Conservation (phyloP, 2,888 invertebrate genomes). For the Phoenoteleia sp. region DNA sequence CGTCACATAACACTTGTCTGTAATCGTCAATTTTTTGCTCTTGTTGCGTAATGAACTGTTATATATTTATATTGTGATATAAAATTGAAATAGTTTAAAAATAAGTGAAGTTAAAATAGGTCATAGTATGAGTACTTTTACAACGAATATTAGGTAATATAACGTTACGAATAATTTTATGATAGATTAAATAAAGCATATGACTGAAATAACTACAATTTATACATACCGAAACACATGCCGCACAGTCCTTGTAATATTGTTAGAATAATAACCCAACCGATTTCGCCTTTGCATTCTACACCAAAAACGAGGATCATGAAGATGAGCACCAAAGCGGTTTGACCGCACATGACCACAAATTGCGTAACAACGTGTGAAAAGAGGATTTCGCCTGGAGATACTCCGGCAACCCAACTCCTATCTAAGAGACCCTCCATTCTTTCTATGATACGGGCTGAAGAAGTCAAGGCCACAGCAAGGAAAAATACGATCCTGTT, state of each 20-base stretch:
- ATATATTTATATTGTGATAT: too few relatives aligned
- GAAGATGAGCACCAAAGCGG: conserved; percentile 92
- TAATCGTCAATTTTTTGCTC: too few relatives aligned
- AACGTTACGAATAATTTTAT: too few relatives aligned
- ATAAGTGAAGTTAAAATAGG: too few relatives aligned
- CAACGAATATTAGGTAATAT: too few relatives aligned
- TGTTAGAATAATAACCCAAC: conserved; percentile 94
- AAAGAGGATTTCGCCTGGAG: conserved; percentile 96
- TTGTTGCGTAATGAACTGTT: too few relatives aligned
- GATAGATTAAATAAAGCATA: too few relatives aligned
- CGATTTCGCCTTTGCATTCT: conserved; percentile 95
- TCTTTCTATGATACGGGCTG: conserved; percentile 95
- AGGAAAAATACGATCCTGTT: conserved; percentile 96
- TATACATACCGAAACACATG: conserved; percentile 95
- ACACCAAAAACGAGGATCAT: conserved; percentile 93
- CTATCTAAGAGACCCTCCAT: conserved; percentile 97
- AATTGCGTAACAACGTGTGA: conserved; percentile 96
- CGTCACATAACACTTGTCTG: too few relatives aligned
- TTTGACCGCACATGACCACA: conserved; percentile 95
- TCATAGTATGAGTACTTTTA: too few relatives aligned
- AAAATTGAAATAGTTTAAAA: too few relatives aligned
- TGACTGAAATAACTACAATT: too few relatives aligned
- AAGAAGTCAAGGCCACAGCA: conserved; percentile 96
- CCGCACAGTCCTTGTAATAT: conserved; percentile 97
- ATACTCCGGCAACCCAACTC: conserved; percentile 94